Evolutionary conservation across 2,888 invertebrate species (phyloP).

Genomic region (Rhagonycha lutea): DNA sequence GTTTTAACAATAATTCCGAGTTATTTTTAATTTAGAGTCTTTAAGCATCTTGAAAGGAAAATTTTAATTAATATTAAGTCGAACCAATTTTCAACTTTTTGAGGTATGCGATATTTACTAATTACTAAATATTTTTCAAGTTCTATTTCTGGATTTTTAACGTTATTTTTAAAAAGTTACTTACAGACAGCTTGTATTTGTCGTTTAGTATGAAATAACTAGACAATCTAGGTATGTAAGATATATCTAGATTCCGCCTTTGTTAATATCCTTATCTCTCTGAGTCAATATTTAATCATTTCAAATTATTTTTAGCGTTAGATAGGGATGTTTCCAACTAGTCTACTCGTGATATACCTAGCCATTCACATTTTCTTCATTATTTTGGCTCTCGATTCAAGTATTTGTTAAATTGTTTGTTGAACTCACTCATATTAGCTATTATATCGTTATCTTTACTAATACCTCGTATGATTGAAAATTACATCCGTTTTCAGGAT

Average conservation of each 20-base stretch:
- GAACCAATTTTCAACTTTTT: not conserved
- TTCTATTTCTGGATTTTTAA: not conserved
- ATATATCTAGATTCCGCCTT: constrained; percentile 18
- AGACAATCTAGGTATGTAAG: not conserved
- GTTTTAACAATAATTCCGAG: not conserved
- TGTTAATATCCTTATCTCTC: constrained; percentile 23
- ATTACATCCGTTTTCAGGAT: not conserved
- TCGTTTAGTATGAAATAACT: not conserved
- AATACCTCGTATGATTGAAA: not conserved
- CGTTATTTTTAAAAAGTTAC: not conserved
- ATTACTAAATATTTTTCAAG: not conserved
- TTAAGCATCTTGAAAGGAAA: not conserved
- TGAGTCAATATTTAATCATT: constrained; percentile 22
- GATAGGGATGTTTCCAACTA: constrained; percentile 22
- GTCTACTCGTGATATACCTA: constrained; percentile 9
- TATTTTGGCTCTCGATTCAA: constrained; percentile 5
- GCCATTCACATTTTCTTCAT: constrained; percentile 3
- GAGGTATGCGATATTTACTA: not conserved
- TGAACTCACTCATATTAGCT: not conserved
- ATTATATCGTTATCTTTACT: not conserved
- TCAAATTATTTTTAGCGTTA: constrained; percentile 23
- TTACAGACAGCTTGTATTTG: not conserved
- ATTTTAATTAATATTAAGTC: not conserved
- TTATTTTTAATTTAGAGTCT: not conserved
- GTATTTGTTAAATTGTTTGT: constrained; percentile 7